Evolutionary conservation across 2,888 invertebrate genomes (phyloP), one percentile per base, ranked within the genome.

Genomic region (Sicus ferrugineus): DNA sequence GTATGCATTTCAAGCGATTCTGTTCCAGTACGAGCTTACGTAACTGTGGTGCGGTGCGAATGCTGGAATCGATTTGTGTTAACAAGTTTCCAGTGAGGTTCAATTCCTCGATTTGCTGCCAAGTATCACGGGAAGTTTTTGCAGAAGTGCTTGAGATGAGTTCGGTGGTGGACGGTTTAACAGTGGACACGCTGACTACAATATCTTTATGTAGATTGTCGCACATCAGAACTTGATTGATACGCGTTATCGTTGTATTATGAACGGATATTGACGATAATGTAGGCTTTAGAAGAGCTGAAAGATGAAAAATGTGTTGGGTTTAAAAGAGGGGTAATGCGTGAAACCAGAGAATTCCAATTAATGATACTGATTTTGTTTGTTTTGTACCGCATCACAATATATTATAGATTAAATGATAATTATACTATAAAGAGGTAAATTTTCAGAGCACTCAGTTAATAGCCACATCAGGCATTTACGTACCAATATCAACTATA

Each of bases 61-160:
- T 91, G 28, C 93, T 92, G 81, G 92, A 90, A 85, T 96, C 95
- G 69, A 96, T 92, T 70, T 88, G 87, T 62, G 88, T 88, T 70
- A 96, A 89, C 77, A 90, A 88, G 86, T 96, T 96, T 76, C 90
- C 90, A 34, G 92, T 92, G 75, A 96, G 89, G 84, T 95, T 92
- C 31, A 93, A 87, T 70, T 89, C 87, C 9, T 88, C 89, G 1
- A 96, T 84, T 74, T 89, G 88, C 66, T 88, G 87, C 93, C 93
- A 93, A 21, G 31, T 52, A 2, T 68, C 52, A 3, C 70, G 69
- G 59, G 75, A 73, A 48, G 77, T 75, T 14, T 76, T 77, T 5
- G 62, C 31, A 23, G 11, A 30, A 14, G 16, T 21, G 64, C 67
- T n/a, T 26, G 28, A 64, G 23, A 34, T 26, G 30, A 64, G 19